These are phyloP conservation scores for Ostrea edulis DNA, from an alignment of 1,140 invertebrate genomes.

Conservation along the genomic window DNA sequence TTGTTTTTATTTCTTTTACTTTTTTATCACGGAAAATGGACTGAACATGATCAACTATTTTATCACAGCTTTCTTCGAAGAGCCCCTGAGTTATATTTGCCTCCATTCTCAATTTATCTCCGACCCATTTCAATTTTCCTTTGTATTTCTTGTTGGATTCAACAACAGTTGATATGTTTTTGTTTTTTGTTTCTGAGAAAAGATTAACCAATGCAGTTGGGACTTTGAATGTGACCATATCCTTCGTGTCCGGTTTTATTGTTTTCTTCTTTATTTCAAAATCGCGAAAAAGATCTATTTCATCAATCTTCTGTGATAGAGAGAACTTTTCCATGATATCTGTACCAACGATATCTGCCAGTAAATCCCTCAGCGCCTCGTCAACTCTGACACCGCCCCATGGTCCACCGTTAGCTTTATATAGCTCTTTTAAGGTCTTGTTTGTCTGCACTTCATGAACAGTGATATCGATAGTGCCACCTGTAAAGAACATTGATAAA, in stretches of 20 bases:
- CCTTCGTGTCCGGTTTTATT: constrained; percentile 1
- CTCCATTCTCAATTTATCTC: constrained; percentile 50
- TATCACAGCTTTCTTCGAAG: constrained; percentile 38
- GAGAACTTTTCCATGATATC: constrained; percentile 28
- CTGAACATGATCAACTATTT: constrained; percentile 42
- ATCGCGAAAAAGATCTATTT: constrained; percentile 46
- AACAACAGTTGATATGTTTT: background rate
- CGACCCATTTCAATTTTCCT: background rate
- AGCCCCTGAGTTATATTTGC: background rate
- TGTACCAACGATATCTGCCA: constrained; percentile 40
- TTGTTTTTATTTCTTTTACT: background rate
- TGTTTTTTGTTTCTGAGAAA: background rate
- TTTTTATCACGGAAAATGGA: background rate
- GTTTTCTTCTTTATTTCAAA: constrained; percentile 55
- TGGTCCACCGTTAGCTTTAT: constrained; percentile 82
- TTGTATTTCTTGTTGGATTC: background rate
- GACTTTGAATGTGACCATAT: constrained; percentile 45
- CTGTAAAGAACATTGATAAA: constrained; percentile 59
- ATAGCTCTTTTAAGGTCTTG: constrained; percentile 81
- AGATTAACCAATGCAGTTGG: constrained; percentile 38
- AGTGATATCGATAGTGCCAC: constrained; percentile 84
- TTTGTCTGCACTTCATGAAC: constrained; percentile 81
- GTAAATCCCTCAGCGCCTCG: constrained; percentile 17
- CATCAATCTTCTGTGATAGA: constrained; percentile 17
- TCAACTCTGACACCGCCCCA: constrained; percentile 78